A percentile compares a stretch with the other conserved stretches of the same genome.
Conservation (phyloP, 2,888 invertebrate species). For the Conistra vaccinii region DNA sequence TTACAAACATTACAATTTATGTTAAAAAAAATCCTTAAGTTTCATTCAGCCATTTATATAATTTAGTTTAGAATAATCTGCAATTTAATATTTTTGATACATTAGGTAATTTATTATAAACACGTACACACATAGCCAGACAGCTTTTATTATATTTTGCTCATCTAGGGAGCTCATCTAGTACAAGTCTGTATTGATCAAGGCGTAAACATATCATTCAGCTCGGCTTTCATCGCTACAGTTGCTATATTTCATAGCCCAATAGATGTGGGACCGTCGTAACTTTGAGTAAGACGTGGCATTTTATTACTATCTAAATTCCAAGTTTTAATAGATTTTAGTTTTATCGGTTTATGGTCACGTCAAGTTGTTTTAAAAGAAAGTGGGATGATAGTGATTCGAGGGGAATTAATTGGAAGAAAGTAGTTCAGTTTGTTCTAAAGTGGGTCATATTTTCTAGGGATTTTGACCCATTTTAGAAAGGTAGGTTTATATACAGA, state of each 20-base stretch:
- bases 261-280: slow-evolving; percentile 38
- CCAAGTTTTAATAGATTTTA: slow-evolving; percentile 34
- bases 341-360: slow-evolving; percentile 47
- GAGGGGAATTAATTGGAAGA: slow-evolving; percentile 2
- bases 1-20: too few species aligned
- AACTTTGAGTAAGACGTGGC: slow-evolving; percentile 40
- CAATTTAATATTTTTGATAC: too few species aligned
- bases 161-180: too few species aligned
- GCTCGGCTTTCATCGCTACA: slow-evolving; percentile 17
- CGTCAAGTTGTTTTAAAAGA: slow-evolving; percentile 31
- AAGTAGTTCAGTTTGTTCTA: slow-evolving; percentile 4
- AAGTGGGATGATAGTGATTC: slow-evolving; percentile 37
- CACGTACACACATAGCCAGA: too few species aligned
- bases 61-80: too few species aligned
- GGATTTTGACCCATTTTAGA: slow-evolving; percentile 1
- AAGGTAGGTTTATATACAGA: background rate
- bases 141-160: too few species aligned
- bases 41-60: too few species aligned
- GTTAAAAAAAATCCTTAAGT: too few species aligned
- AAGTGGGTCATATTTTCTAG: slow-evolving; percentile 33
- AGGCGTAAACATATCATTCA: slow-evolving; percentile 1
- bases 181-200: too few species aligned
- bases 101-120: too few species aligned
- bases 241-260: slow-evolving; percentile 42
- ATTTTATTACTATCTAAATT: slow-evolving; percentile 51